phyloP scores from a whole-genome alignment of 92 coral and sea anemone species.

The Hydrozoanthus gracilis region DNA sequence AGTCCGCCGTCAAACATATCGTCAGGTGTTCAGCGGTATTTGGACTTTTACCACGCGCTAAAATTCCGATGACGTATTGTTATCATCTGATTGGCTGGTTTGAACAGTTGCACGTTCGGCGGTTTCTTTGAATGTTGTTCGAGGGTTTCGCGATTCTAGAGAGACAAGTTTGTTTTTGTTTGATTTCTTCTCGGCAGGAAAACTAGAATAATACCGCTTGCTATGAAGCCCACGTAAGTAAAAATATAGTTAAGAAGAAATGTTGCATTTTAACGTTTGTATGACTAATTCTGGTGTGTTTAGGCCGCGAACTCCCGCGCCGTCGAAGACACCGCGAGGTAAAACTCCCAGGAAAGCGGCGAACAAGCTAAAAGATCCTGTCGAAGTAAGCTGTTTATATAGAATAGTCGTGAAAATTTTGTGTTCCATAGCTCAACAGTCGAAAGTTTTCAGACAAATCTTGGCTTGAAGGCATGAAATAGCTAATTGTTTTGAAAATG shows the following conservation, averaged over 20 bases:
- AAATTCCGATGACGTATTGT: background rate
- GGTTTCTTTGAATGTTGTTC: conserved; percentile 87
- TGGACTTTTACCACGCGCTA: background rate
- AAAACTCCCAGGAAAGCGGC: conserved; percentile 61
- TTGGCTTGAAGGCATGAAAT: background rate
- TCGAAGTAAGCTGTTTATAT: conserved; percentile 74
- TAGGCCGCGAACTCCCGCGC: conserved; percentile 93
- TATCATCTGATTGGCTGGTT: conserved; percentile 79
- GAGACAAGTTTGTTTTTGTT: conserved; percentile 25
- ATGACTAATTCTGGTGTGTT: conserved; percentile 1
- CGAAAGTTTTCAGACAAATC: background rate
- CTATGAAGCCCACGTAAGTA: conserved; percentile 83
- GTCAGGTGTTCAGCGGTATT: background rate
- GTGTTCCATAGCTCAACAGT: background rate
- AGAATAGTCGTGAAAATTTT: background rate
- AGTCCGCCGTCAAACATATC: no score
- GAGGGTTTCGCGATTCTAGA: conserved; percentile 53
- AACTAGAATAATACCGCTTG: background rate
- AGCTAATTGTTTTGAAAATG: no score
- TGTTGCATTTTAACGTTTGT: background rate
- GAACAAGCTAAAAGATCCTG: conserved; percentile 94
- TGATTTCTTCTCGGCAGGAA: conserved; percentile 35
- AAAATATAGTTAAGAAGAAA: background rate
- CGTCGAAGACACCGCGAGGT: conserved; percentile 89
- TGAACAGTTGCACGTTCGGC: conserved; percentile 73